phyloP scores from a whole-genome alignment of 35 echinoderm and acorn worm species.

The Apostichopus japonicus region DNA sequence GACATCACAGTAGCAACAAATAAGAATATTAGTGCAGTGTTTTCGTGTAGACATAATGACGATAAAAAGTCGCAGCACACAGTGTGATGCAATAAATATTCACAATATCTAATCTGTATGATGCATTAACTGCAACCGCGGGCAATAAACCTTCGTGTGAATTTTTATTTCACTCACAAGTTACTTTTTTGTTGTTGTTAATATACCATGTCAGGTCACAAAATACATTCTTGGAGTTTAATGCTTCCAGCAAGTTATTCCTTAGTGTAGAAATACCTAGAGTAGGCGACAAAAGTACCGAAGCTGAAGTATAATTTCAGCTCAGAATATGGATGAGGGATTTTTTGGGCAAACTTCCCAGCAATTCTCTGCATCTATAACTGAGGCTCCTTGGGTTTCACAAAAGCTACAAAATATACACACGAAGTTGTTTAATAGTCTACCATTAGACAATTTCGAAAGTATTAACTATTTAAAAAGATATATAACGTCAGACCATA shows the following conservation, averaged over 20 bases:
- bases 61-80: not conserved
- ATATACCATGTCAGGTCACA: not conserved
- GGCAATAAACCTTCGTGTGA: slow-evolving; percentile 18
- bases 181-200: not conserved
- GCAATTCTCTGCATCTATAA: not conserved
- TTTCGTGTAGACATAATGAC: not conserved
- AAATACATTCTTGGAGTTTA: not conserved
- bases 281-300: not conserved
- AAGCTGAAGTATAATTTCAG: not conserved
- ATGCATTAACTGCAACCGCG: not conserved
- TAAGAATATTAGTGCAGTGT: not conserved
- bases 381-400: not conserved
- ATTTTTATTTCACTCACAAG: not conserved
- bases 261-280: not conserved
- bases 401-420: not conserved
- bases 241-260: slow-evolving; percentile 6
- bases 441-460: not conserved
- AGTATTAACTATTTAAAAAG: too few species aligned
- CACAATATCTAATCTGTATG: slow-evolving; percentile 23
- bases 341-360: not conserved
- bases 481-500: too few species aligned
- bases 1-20: not conserved
- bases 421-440: too few species aligned
- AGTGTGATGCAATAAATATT: not conserved
- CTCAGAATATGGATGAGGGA: not conserved